Evolutionary conservation across 2,888 invertebrate genomes (phyloP).

Genomic region (Agrilus biguttatus): DNA sequence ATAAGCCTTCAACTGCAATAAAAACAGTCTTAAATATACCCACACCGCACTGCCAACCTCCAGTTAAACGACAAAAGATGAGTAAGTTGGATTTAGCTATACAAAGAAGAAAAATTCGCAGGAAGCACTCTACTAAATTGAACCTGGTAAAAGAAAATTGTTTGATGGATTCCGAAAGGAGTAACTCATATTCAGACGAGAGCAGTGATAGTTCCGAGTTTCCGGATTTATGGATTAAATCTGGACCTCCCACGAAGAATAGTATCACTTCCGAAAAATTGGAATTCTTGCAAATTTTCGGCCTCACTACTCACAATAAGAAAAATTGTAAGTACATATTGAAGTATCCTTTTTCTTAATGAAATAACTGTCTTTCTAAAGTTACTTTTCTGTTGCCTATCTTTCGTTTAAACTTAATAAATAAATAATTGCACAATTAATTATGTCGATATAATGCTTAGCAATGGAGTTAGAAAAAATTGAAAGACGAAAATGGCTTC

Average conservation of each 20-base stretch:
- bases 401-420: too few species aligned
- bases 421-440: neutral
- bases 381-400: neutral
- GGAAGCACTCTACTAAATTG: slow-evolving; percentile 8
- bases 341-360: slow-evolving; percentile 1
- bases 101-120: slow-evolving; percentile 20
- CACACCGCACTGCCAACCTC: slow-evolving; percentile 17
- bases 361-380: neutral
- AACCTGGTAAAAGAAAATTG: slow-evolving; percentile 6
- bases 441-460: slow-evolving; percentile 15
- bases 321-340: slow-evolving; percentile 40
- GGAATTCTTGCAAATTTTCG: slow-evolving; percentile 46
- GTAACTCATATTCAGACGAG: slow-evolving; percentile 35
- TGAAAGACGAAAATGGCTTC: slow-evolving; percentile 37
- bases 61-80: slow-evolving; percentile 20
- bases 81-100: slow-evolving; percentile 32
- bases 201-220: slow-evolving; percentile 34
- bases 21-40: slow-evolving; percentile 27
- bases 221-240: slow-evolving; percentile 37
- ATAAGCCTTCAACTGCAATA: too few species aligned
- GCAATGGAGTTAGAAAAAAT: slow-evolving; percentile 45
- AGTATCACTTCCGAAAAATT: slow-evolving; percentile 38
- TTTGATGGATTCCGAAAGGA: slow-evolving; percentile 12
- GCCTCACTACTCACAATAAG: slow-evolving; percentile 42
- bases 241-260: slow-evolving; percentile 36